Evolutionary conservation across 1,140 invertebrate genomes (phyloP).

Genomic region (Zaprionus africanus): DNA sequence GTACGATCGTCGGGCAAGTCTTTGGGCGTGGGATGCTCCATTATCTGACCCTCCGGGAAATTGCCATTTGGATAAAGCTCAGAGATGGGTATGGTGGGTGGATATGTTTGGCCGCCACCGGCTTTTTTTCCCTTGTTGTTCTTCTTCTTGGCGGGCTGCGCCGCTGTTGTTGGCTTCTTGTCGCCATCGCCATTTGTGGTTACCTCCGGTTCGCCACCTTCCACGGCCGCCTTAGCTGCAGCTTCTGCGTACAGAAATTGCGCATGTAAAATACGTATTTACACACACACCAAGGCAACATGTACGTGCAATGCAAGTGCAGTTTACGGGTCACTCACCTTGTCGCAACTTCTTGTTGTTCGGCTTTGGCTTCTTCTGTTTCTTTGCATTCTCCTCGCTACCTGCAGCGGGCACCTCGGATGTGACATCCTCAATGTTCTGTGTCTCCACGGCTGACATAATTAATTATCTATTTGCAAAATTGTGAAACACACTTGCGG

Average conservation of each 20-base stretch:
- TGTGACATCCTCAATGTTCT: slow-evolving; percentile 50
- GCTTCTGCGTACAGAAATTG: slow-evolving; percentile 60
- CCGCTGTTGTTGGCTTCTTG: slow-evolving; percentile 84
- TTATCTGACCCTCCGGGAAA: slow-evolving; percentile 92
- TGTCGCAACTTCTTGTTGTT: slow-evolving; percentile 83
- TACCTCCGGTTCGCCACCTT: slow-evolving; percentile 44
- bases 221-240: slow-evolving; percentile 67
- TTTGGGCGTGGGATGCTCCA: slow-evolving; percentile 88
- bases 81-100: slow-evolving; percentile 93
- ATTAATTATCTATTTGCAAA: slow-evolving; percentile 19
- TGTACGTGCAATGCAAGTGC: slow-evolving; percentile 24
- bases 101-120: slow-evolving; percentile 89
- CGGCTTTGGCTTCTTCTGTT: slow-evolving; percentile 83
- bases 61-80: slow-evolving; percentile 93
- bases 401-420: slow-evolving; percentile 23
- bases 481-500: slow-evolving; percentile 36
- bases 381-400: slow-evolving; percentile 68
- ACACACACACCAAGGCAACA: slow-evolving; percentile 2
- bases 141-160: slow-evolving; percentile 87
- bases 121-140: slow-evolving; percentile 87
- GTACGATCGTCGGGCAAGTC: slow-evolving; percentile 91
- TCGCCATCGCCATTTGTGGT: slow-evolving; percentile 84
- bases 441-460: slow-evolving; percentile 68
- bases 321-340: slow-evolving; percentile 69
- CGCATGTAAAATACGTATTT: slow-evolving; percentile 18